These are phyloP conservation scores for Synanthedon myopaeformis DNA, from an alignment of 2,888 invertebrate genomes.

Conservation along the genomic window DNA sequence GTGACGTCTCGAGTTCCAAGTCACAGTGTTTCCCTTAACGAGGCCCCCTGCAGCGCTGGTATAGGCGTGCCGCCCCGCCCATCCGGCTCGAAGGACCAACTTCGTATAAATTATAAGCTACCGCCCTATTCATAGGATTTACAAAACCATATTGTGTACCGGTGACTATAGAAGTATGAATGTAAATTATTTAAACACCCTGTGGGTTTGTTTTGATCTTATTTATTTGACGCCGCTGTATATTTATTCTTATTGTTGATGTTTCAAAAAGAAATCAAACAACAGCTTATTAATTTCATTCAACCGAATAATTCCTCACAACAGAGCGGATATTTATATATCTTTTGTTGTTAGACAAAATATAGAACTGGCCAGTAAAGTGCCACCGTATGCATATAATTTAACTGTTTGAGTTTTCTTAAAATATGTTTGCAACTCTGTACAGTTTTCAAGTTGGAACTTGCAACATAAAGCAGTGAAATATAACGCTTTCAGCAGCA, in stretches of 20 bases:
- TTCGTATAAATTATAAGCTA: constrained; percentile 36
- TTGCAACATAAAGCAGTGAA: constrained; percentile 61
- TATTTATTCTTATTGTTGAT: too few species aligned
- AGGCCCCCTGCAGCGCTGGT: constrained; percentile 33
- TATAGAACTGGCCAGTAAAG: too few species aligned
- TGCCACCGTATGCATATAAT: too few species aligned
- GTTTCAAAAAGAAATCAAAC: too few species aligned
- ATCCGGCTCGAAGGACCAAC: constrained; percentile 36
- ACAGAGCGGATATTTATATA: too few species aligned
- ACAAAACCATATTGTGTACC: constrained; percentile 9
- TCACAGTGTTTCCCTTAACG: constrained; percentile 26
- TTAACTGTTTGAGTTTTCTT: too few species aligned
- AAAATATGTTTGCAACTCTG: too few species aligned
- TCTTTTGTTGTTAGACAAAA: too few species aligned
- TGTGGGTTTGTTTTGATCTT: background rate
- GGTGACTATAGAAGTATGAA: constrained; percentile 8
- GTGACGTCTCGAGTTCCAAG: constrained; percentile 15
- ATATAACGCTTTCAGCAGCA: constrained; percentile 66
- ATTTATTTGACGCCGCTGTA: too few species aligned
- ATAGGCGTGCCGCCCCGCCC: constrained; percentile 45
- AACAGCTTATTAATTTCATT: too few species aligned
- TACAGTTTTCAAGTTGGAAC: constrained; percentile 14
- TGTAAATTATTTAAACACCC: background rate
- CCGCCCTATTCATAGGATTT: constrained; percentile 17
- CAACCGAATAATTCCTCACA: too few species aligned